phyloP scores from a whole-genome alignment of 2,888 invertebrate species.

The Aporophyla lueneburgensis region DNA sequence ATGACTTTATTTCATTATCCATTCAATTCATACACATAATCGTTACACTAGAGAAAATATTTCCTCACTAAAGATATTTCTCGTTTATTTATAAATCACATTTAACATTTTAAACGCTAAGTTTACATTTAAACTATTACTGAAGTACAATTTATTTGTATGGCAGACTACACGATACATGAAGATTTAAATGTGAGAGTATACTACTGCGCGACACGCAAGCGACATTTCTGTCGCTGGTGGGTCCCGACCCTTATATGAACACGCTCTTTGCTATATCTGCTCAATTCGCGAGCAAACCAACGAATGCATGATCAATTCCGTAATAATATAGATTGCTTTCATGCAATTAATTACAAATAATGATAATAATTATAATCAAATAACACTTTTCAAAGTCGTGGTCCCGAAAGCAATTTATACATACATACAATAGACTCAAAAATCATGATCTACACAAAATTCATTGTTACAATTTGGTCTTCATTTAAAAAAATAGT shows the following conservation, averaged over 20 bases:
- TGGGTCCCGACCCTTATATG: conserved; percentile 28
- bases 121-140: conserved; percentile 73
- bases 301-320: conserved; percentile 37
- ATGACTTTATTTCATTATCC: conserved; percentile 86
- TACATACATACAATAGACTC: conserved; percentile 57
- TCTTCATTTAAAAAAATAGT: conserved; percentile 66
- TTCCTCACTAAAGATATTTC: conserved; percentile 80
- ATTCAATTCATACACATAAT: conserved; percentile 85
- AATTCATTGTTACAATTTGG: conserved; percentile 77
- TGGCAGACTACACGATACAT: conserved; percentile 81
- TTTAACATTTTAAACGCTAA: conserved; percentile 82
- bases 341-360: conserved; percentile 45
- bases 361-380: conserved; percentile 36
- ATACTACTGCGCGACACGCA: conserved; percentile 26
- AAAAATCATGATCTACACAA: conserved; percentile 68
- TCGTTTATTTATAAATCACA: conserved; percentile 85
- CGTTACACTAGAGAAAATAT: conserved; percentile 83
- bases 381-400: conserved; percentile 71
- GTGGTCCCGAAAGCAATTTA: conserved; percentile 82
- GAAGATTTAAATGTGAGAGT: conserved; percentile 62
- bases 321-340: conserved; percentile 49
- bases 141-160: conserved; percentile 76
- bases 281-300: conserved; percentile 35
- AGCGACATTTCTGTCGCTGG: conserved; percentile 15
- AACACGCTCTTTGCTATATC: conserved; percentile 44